A percentile compares a stretch with the other conserved stretches of the same genome.
Conservation (phyloP, 1,140 invertebrate genomes). For the Pectinophora gossypiella region DNA sequence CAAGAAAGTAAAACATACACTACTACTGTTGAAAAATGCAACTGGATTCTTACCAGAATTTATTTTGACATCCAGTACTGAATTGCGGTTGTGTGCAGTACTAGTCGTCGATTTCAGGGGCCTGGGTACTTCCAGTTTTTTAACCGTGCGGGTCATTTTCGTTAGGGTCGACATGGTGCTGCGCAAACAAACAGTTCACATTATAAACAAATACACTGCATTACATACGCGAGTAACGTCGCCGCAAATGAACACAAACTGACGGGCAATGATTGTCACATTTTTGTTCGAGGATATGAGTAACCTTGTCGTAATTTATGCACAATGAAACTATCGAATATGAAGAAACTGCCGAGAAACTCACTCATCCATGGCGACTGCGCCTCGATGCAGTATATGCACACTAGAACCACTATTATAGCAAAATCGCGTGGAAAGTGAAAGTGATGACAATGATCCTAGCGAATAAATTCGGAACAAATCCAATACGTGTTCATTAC, state of each 20-base stretch:
- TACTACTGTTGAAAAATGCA: too few species aligned
- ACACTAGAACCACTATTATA: conserved; percentile 58
- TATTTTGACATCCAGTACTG: conserved; percentile 69
- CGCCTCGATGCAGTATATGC: conserved; percentile 40
- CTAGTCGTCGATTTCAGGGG: conserved; percentile 79
- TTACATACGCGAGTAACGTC: neutral
- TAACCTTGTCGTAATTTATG: conserved; percentile 65
- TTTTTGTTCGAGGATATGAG: conserved; percentile 46
- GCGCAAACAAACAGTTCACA: conserved; percentile 25
- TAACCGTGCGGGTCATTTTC: conserved; percentile 77
- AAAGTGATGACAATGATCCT: conserved; percentile 74
- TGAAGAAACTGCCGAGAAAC: conserved; percentile 44
- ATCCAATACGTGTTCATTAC: conserved; percentile 74
- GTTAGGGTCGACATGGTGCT: conserved; percentile 73
- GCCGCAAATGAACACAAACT: neutral
- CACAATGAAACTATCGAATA: conserved; percentile 46
- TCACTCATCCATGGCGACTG: conserved; percentile 70
- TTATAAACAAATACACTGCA: neutral
- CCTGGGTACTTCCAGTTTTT: conserved; percentile 84
- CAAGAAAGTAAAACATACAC: too few species aligned
- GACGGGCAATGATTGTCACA: conserved; percentile 36
- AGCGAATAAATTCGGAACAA: conserved; percentile 72
- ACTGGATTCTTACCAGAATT: conserved; percentile 66
- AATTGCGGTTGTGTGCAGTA: conserved; percentile 70
- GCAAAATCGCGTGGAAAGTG: conserved; percentile 65